Evolutionary conservation across 64 coral and sea anemone species (phyloP).

Genomic region (Montipora sp.): DNA sequence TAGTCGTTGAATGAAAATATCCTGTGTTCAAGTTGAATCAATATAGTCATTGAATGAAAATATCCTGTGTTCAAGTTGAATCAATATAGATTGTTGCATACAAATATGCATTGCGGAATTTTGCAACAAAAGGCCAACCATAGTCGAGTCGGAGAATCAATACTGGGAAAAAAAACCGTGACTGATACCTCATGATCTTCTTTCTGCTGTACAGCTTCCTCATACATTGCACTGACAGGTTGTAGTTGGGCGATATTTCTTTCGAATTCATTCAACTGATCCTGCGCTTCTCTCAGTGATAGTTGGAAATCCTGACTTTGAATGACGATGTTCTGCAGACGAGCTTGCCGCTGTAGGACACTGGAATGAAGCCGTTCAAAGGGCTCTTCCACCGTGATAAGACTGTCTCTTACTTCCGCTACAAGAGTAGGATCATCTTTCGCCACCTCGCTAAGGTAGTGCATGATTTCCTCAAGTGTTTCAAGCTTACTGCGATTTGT

Average conservation of each 20-base stretch:
- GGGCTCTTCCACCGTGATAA: constrained; percentile 67
- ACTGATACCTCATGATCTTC: constrained; percentile 86
- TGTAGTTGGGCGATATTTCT: constrained; percentile 39
- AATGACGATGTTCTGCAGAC: constrained; percentile 85
- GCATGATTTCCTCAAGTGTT: constrained; percentile 69
- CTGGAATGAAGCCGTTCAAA: constrained; percentile 79
- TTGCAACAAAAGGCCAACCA: no score
- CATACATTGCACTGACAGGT: constrained; percentile 80
- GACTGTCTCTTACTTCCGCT: constrained; percentile 76
- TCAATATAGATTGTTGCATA: no score
- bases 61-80: no score
- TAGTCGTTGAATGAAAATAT: no score
- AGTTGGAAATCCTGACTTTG: constrained; percentile 82
- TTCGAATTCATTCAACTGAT: constrained; percentile 86
- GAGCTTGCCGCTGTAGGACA: constrained; percentile 72
- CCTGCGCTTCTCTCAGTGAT: constrained; percentile 69
- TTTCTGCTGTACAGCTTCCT: constrained; percentile 64
- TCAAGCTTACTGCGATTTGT: constrained; percentile 82
- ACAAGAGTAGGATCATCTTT: constrained; percentile 78
- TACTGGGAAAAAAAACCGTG: background rate
- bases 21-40: no score
- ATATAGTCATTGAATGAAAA: no score
- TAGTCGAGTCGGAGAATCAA: no score
- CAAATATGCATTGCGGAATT: no score
- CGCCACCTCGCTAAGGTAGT: constrained; percentile 62